Evolutionary conservation across 2,113 vertebrate species (phyloP).

Genomic region (Daboia siamensis): DNA sequence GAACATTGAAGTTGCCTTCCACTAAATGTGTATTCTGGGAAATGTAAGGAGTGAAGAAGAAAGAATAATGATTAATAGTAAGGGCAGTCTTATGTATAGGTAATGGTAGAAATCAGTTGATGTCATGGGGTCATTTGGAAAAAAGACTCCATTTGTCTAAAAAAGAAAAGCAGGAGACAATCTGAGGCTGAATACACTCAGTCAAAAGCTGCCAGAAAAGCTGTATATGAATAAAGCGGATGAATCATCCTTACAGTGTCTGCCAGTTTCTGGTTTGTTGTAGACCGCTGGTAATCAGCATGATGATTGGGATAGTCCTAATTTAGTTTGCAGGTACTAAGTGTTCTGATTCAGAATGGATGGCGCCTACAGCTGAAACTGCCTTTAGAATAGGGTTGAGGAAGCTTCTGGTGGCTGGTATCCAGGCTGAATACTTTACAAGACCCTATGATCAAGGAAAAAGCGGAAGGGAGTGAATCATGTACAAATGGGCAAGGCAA

Average conservation of each 20-base stretch:
- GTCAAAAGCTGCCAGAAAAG: background rate
- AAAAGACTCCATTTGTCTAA: background rate
- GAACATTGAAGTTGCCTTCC: background rate
- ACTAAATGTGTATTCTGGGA: background rate
- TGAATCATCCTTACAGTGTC: background rate
- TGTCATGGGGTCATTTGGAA: background rate
- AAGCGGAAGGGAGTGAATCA: background rate
- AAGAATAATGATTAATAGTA: background rate
- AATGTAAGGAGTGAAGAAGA: background rate
- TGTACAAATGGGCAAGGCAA: background rate
- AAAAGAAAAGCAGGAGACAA: conserved; percentile 2
- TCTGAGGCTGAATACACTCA: background rate
- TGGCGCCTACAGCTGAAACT: background rate
- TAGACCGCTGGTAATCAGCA: background rate
- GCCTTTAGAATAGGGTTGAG: background rate
- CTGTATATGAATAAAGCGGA: background rate
- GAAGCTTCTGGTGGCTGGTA: background rate
- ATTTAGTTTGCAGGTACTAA: background rate
- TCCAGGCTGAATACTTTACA: background rate
- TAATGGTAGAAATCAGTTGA: background rate
- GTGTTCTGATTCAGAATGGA: background rate
- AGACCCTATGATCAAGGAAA: background rate
- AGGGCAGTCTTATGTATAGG: background rate
- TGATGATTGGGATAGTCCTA: background rate
- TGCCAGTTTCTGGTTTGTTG: background rate